These are phyloP conservation scores for Pseudomyrmex concolor DNA, from an alignment of 1,140 invertebrate genomes.

Conservation along the genomic window DNA sequence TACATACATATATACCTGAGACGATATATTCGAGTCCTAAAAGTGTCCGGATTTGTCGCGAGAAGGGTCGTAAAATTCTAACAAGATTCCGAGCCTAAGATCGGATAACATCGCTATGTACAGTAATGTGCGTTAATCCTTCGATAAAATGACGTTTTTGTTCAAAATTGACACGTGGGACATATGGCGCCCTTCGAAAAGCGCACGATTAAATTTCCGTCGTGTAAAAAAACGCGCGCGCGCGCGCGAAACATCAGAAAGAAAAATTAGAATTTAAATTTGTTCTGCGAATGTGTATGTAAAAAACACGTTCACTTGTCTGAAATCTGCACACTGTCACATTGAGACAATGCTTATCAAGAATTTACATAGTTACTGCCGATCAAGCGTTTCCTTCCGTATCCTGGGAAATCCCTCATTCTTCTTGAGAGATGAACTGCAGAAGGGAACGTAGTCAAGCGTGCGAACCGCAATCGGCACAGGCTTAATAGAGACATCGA, in stretches of 20 bases:
- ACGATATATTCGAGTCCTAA: slow-evolving; percentile 42
- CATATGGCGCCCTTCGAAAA: too few relatives aligned
- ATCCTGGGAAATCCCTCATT: slow-evolving; percentile 15
- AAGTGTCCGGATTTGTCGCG: slow-evolving; percentile 47
- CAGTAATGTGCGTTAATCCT: slow-evolving; percentile 29
- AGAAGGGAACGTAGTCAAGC: slow-evolving; percentile 50
- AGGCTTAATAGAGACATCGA: slow-evolving; percentile 73
- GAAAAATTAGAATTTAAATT: background rate
- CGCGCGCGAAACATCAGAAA: background rate
- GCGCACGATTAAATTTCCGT: too few relatives aligned
- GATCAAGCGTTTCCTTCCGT: slow-evolving; percentile 32
- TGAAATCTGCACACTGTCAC: background rate
- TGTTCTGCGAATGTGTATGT: background rate
- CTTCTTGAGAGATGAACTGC: slow-evolving; percentile 1
- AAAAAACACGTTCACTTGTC: background rate
- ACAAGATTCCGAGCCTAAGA: background rate
- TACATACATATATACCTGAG: background rate
- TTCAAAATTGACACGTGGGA: background rate
- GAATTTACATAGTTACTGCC: slow-evolving; percentile 35
- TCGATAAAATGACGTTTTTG: slow-evolving; percentile 3
- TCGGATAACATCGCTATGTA: slow-evolving; percentile 62
- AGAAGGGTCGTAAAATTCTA: slow-evolving; percentile 8
- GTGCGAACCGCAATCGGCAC: slow-evolving; percentile 56
- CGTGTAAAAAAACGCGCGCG: slow-evolving; percentile 2
- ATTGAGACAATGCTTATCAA: background rate